These are phyloP conservation scores for Syngnathus acus DNA, from an alignment of 2,797 vertebrate genomes.

Conservation along the genomic window DNA sequence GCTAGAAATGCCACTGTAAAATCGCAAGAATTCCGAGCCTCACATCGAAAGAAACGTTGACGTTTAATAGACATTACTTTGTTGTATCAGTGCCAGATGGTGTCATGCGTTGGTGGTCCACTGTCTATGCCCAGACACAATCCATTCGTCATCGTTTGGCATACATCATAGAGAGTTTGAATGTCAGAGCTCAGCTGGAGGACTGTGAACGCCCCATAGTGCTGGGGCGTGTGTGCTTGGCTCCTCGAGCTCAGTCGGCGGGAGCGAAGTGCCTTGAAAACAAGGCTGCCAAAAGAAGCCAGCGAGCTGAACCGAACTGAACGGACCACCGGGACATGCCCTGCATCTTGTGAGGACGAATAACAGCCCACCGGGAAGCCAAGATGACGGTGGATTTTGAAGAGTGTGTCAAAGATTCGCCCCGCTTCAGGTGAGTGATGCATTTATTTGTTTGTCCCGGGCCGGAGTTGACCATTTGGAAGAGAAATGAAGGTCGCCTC, in stretches of 20 bases:
- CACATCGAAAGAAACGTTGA: no score
- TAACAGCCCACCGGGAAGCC: neutral
- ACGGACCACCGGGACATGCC: neutral
- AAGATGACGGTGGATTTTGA: slow-evolving; percentile 6
- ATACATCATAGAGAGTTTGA: neutral
- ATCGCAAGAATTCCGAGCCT: no score
- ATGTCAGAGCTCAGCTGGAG: neutral
- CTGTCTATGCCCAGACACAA: neutral
- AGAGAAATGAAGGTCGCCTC: neutral
- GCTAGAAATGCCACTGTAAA: neutral
- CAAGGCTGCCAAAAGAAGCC: neutral
- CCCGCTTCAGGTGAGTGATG: slow-evolving; percentile 4
- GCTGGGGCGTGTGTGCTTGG: neutral
- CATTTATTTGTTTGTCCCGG: neutral
- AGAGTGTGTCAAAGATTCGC: slow-evolving; percentile 6
- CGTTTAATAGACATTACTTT: no score
- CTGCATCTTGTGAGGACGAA: neutral
- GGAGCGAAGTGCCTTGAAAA: neutral
- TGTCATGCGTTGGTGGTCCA: neutral
- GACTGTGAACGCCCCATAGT: neutral
- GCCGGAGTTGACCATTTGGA: neutral
- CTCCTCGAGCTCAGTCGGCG: neutral
- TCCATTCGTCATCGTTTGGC: neutral
- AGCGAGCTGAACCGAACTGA: neutral
- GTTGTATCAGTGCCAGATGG: no score